Evolutionary conservation across 2,797 vertebrate species (phyloP), one percentile per base, ranked within the genome.

Genomic region (Forpus xanthops): DNA sequence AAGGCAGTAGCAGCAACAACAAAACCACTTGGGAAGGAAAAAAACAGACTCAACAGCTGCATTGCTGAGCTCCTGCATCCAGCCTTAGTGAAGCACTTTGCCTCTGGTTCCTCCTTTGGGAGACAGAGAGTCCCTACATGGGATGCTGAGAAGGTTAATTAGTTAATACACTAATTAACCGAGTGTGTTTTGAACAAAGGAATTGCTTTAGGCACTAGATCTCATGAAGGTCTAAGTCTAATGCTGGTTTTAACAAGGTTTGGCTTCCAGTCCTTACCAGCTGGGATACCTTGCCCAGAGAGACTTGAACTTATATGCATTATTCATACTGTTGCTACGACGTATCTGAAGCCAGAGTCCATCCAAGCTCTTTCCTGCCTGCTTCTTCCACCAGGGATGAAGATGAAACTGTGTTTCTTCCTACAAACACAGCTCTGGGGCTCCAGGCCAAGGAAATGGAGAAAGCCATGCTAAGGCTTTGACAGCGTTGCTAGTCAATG

Each of bases 151-250:
- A 89, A 87, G 73, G 73, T 93, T 95, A 88, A 96, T 93, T 91
- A 96, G 91, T 77, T 94, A 94, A 94, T 87, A 70, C 44, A 44
- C 72, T 78, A 89, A 95, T 96, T 95, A 95, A 91, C 56, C 0
- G 0, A 89, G 74, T 62, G 60, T 70, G 79, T 85, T 85, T 75
- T 75, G 55, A 94, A 90, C 85, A 87, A 66, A 50, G 53, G 39
- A 72, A 87, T 61, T 45, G 78, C 89, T 93, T 15, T 28, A 87
- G 78, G 93, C 79, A 53, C 67, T 58, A 78, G 90, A 70, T 83
- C 85, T 68, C 65, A 6, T 13, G 68, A 81, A 93, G 78, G 61
- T 81, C 55, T 84, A 30, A 66, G 74, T 47, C 75, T 87, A 78
- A 85, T 5, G 27, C 25, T 78, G 85, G 50, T 35, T 94, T 91